Evolutionary conservation across 2,113 vertebrate genomes (phyloP).

Genomic region (Eulacestoma nigropectus): DNA sequence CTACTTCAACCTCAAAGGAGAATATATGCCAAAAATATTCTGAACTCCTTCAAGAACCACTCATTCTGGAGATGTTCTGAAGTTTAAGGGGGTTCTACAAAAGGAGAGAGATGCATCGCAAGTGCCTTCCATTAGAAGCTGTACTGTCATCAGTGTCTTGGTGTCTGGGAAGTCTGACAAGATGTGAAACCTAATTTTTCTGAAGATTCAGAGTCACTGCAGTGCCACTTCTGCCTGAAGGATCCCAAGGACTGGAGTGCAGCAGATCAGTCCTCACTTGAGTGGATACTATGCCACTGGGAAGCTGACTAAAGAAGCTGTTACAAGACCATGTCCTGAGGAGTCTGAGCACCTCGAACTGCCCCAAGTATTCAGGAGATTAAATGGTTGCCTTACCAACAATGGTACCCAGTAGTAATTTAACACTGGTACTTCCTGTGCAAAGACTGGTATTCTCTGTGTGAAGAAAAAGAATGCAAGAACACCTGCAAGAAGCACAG

Average conservation of each 20-base stretch:
- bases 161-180: not conserved
- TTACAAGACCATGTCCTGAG: not conserved
- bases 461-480: constrained; percentile 94
- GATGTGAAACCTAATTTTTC: not conserved
- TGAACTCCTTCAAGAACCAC: not conserved
- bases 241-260: not conserved
- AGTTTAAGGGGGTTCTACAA: not conserved
- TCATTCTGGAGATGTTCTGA: not conserved
- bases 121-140: not conserved
- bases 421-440: constrained; percentile 79
- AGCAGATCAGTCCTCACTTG: not conserved
- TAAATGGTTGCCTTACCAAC: constrained; percentile 77
- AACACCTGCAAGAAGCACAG: constrained; percentile 75
- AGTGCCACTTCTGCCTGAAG: not conserved
- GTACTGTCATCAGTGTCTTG: not conserved
- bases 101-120: not conserved
- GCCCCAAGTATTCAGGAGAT: not conserved
- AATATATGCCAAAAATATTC: not conserved
- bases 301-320: not conserved
- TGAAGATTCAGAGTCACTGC: not conserved
- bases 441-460: constrained; percentile 77
- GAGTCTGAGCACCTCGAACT: not conserved
- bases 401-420: constrained; percentile 95
- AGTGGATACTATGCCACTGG: not conserved
- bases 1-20: not conserved